Percentiles rank a stretch among this genome's conserved stretches.
These are phyloP conservation scores for Nemotelus nigrinus DNA, from an alignment of 2,888 invertebrate species.

Conservation along the genomic window DNA sequence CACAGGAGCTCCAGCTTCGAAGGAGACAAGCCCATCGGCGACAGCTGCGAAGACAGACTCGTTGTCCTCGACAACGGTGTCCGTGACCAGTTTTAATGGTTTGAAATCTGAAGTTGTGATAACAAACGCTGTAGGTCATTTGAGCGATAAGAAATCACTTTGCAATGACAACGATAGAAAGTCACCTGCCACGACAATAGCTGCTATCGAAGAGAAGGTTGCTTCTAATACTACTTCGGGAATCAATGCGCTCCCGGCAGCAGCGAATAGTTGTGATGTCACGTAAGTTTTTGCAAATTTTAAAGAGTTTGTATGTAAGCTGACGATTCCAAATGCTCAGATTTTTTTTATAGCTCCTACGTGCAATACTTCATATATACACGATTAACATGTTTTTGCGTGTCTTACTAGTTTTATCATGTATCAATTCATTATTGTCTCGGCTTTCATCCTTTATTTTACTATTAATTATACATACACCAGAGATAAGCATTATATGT, in stretches of 20 bases:
- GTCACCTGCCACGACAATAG: conserved; percentile 45
- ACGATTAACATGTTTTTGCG: no score
- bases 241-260: background rate
- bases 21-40: conserved; percentile 4
- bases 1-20: conserved; percentile 23
- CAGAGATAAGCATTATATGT: no score
- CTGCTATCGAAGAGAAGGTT: conserved; percentile 44
- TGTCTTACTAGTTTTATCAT: no score
- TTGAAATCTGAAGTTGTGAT: conserved; percentile 56
- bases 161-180: conserved; percentile 52
- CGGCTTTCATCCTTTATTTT: no score
- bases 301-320: background rate
- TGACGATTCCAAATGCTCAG: no score
- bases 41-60: conserved; percentile 28
- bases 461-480: no score
- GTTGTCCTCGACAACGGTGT: conserved; percentile 1
- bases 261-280: conserved; percentile 23
- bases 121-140: conserved; percentile 53
- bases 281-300: conserved; percentile 3
- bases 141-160: conserved; percentile 49
- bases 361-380: no score
- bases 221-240: conserved; percentile 36
- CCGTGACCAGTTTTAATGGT: conserved; percentile 55
- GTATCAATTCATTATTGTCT: no score
- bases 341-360: no score